Evolutionary conservation across 2,888 invertebrate genomes (phyloP), one percentile per base, ranked within the genome.

Genomic region (Aleiodes leptofemur): DNA sequence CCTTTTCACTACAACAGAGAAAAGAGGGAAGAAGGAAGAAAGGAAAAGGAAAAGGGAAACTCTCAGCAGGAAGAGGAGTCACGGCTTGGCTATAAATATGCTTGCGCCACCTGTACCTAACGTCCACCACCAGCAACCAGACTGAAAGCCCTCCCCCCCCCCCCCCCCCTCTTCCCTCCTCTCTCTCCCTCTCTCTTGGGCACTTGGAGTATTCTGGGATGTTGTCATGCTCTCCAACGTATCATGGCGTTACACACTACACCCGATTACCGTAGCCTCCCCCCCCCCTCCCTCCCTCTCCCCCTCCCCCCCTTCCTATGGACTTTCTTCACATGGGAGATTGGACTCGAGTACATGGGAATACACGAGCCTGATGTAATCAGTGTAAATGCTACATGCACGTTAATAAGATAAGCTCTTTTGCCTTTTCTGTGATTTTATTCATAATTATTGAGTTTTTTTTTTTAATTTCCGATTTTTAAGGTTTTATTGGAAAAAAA

Each of bases 61-160:
- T 79, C 80, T 79, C 80, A 83, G 82, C 83, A 82, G 81, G 81
- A 83, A 86, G 84, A 85, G 84, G 82, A 86, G 86, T 87, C 87
- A 87, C 87, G 87, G 81, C 82, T 81, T 80, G 83, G 83, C 87
- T 84, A 86, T 87, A 87, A 87, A 87, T 87, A 87, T 82, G 80
- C 73, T 43, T 76, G 86, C 84, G 79, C 85, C 87, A 87, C 84
- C 85, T 87, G 87, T 86, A 84, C 78, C 83, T 85, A 86, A 86
- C 87, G 85, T 86, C 82, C 87, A 85, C 82, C 78, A 81, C 82
- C 76, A 82, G 8, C 9, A 84, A 83, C 81, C 83, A 83, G 85
- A 83, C 86, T 83, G 81, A 83, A 83, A 82, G 80, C 56, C 56
- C 23, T 11, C 29, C 6, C 57, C 43, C 48, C n/a, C 16, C 55